A percentile compares a stretch with the other conserved stretches of the same genome.
Evolutionary conservation across 1,140 invertebrate genomes (phyloP).

Genomic region (Anadara kagoshimensis): DNA sequence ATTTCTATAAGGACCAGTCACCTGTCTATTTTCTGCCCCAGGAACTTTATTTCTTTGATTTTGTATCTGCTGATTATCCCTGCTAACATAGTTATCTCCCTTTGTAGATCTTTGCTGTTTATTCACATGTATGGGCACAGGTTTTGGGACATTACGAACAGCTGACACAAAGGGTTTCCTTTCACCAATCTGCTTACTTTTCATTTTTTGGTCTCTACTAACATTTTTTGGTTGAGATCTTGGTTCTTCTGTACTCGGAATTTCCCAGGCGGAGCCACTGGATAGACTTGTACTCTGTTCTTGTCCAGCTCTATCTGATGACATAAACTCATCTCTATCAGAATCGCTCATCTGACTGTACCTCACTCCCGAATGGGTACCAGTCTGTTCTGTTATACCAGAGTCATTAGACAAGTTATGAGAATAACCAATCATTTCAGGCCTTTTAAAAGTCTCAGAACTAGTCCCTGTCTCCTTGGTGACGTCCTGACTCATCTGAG

Average conservation of each 20-base stretch:
- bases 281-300: neutral
- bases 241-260: constrained; percentile 3
- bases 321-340: neutral
- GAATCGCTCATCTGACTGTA: neutral
- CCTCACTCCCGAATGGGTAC: neutral
- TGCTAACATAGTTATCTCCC: neutral
- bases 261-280: constrained; percentile 16
- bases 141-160: constrained; percentile 3
- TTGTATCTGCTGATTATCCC: constrained; percentile 4
- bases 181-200: neutral
- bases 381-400: neutral
- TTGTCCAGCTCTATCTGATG: neutral
- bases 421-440: neutral
- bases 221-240: constrained; percentile 7
- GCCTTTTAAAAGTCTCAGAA: neutral
- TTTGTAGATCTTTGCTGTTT: constrained; percentile 6
- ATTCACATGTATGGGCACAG: neutral
- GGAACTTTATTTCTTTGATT: constrained; percentile 22
- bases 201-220: neutral
- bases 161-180: constrained; percentile 18
- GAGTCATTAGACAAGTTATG: neutral
- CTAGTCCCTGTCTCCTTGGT: neutral
- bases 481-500: neutral
- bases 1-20: neutral
- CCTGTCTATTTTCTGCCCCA: constrained; percentile 2